Percentiles rank a stretch among this genome's conserved stretches.
Conservation (phyloP, 1,140 invertebrate species). For the Drosophila chauvacae region DNA sequence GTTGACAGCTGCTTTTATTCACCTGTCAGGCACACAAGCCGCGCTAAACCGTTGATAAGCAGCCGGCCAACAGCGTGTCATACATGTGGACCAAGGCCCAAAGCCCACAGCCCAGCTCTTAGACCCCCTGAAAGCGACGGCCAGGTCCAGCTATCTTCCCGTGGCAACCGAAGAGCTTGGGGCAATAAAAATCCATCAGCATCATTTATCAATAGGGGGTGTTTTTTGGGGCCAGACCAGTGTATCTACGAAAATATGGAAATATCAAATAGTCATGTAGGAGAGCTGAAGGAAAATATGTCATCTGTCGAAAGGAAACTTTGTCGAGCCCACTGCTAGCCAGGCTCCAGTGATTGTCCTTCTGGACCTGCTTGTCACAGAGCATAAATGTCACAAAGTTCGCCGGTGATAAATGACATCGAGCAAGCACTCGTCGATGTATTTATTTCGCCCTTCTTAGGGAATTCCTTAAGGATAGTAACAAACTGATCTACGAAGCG, state of each 20-base stretch:
- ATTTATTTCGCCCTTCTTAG: conserved; percentile 37
- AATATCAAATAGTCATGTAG: conserved; percentile 71
- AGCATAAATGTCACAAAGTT: conserved; percentile 79
- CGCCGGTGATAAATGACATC: conserved; percentile 71
- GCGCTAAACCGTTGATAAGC: conserved; percentile 80
- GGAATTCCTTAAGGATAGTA: not conserved
- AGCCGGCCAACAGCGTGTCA: conserved; percentile 59
- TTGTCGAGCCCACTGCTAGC: conserved; percentile 33
- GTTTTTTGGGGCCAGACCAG: conserved; percentile 19
- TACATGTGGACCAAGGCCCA: conserved; percentile 46
- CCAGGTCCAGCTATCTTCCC: conserved; percentile 11
- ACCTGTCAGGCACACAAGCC: conserved; percentile 77
- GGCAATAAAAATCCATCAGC: conserved; percentile 79
- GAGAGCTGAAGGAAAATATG: conserved; percentile 53
- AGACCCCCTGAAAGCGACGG: not conserved
- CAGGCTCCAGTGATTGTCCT: conserved; percentile 34
- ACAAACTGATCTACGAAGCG: not conserved
- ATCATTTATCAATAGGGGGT: conserved; percentile 74
- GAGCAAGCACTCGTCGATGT: conserved; percentile 34
- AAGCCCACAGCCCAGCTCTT: not conserved
- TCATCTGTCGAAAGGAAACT: conserved; percentile 45
- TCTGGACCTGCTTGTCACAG: conserved; percentile 47
- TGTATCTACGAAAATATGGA: conserved; percentile 57
- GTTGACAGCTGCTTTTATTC: conserved; percentile 82
- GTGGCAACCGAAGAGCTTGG: conserved; percentile 36